phyloP scores from a whole-genome alignment of 2,797 vertebrate genomes.

The Pitangus sulphuratus region DNA sequence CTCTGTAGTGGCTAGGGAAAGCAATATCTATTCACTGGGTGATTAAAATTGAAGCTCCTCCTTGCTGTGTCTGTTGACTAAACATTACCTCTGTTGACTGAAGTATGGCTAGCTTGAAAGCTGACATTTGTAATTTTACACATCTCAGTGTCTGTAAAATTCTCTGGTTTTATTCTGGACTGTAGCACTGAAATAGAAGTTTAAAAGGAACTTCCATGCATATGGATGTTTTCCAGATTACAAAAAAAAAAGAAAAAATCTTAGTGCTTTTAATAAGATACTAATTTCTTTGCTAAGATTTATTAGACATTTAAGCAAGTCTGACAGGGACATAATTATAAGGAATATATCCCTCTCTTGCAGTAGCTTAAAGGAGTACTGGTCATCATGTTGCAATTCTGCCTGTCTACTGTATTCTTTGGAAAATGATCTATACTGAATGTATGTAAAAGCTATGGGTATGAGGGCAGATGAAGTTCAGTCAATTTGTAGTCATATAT shows the following conservation, averaged over 20 bases:
- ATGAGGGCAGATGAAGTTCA: slow-evolving; percentile 9
- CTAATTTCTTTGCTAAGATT: not conserved
- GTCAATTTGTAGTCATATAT: slow-evolving; percentile 17
- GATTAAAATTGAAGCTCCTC: not conserved
- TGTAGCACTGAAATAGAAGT: not conserved
- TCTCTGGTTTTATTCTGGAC: not conserved
- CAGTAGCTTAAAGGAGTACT: not conserved
- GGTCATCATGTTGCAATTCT: not conserved
- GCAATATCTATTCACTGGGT: not conserved
- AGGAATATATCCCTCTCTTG: not conserved
- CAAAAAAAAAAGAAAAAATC: not conserved
- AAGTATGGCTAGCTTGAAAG: not conserved
- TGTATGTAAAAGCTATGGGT: slow-evolving; percentile 23
- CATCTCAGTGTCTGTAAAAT: not conserved
- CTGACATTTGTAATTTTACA: not conserved
- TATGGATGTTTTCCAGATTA: not conserved
- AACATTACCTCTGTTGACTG: not conserved
- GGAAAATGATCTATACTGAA: slow-evolving; percentile 5
- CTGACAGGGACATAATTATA: not conserved
- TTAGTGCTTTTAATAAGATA: not conserved
- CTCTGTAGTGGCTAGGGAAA: not conserved
- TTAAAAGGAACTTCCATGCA: not conserved
- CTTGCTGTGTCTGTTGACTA: not conserved
- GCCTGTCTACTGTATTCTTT: not conserved
- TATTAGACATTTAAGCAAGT: not conserved